Evolutionary conservation across 2,888 invertebrate species (phyloP).

Genomic region (Platycnemis pennipes): DNA sequence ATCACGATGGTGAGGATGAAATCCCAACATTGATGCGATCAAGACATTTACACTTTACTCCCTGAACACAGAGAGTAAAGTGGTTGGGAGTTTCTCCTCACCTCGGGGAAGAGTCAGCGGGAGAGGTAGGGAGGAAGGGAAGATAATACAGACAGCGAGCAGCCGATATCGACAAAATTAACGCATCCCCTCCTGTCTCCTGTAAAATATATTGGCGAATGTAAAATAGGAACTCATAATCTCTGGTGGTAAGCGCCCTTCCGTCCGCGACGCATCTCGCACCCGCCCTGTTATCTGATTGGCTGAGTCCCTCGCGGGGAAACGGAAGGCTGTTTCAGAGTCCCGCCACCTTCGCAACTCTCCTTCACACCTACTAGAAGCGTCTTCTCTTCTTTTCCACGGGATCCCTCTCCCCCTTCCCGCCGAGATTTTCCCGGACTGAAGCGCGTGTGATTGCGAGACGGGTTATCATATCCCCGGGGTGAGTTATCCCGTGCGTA

Average conservation of each 20-base stretch:
- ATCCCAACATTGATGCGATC: background rate
- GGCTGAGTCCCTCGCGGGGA: background rate
- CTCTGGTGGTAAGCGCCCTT: background rate
- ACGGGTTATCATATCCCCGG: background rate
- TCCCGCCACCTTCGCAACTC: background rate
- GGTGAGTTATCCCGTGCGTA: slow-evolving; percentile 16
- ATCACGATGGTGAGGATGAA: background rate
- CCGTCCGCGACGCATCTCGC: background rate
- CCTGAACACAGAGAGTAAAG: background rate
- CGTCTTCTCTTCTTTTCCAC: background rate
- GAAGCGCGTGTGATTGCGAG: background rate
- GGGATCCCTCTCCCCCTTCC: background rate
- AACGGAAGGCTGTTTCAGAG: background rate
- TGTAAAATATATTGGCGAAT: background rate
- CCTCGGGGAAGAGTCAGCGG: background rate
- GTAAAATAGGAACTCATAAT: slow-evolving; percentile 20
- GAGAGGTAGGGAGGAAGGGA: background rate
- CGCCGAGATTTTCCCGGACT: background rate
- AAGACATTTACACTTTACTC: background rate
- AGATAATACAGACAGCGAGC: background rate
- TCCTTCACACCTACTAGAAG: background rate
- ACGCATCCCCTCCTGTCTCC: background rate
- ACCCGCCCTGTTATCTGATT: slow-evolving; percentile 22
- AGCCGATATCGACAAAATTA: background rate
- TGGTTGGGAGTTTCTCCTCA: background rate